Base-by-base conservation (phyloP, 2,888 invertebrate genomes). In the Eristalinus sepulchralis region DNA sequence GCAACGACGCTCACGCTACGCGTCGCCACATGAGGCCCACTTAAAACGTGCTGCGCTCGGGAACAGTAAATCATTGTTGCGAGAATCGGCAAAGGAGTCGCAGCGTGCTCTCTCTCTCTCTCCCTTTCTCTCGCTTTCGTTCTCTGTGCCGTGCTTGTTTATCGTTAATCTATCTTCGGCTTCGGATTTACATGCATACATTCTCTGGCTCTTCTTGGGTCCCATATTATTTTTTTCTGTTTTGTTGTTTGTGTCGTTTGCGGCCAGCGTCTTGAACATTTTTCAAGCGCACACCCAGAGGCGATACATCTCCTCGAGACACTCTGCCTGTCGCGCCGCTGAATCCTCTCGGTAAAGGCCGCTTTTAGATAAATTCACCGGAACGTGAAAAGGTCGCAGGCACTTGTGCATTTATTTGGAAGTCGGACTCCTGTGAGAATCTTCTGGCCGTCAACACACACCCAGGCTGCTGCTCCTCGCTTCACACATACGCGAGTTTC, bases 31-130 rank as follows among this genome's bases (percentile, higher is more conserved):
- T 67, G 67, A 72, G 64, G 88, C 78, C 85, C 88, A 88, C 84
- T 91, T 92, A 91, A 92, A 91, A 92, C 91, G 92, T 92, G 92
- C 92, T 92, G 89, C 89, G 85, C 67, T 88, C 89, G 89, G 90
- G 89, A 91, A 92, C 91, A 89, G 92, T 92, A 91, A 92, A 91
- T 92, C 92, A 92, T 91, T 91, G 89, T 89, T 90, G 90, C 90
- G 90, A 89, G 91, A 91, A 91, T 91, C 92, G 91, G 91, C 89
- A 89, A 89, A 89, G 89, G 77, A 85, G 77, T 81, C 81, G 68
- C 73, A 81, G 27, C 66, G 60, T 59, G 64, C 71, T 71, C 67
- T 71, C 39, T 62, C 31, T 27, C 22, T 70, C 39, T 39, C n/a
- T 39, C 47, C 17, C 47, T n/a, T n/a, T n/a, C 8, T 47, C 47